Base-by-base conservation (phyloP, 1,140 invertebrate species). In the Drosophila athabasca region DNA sequence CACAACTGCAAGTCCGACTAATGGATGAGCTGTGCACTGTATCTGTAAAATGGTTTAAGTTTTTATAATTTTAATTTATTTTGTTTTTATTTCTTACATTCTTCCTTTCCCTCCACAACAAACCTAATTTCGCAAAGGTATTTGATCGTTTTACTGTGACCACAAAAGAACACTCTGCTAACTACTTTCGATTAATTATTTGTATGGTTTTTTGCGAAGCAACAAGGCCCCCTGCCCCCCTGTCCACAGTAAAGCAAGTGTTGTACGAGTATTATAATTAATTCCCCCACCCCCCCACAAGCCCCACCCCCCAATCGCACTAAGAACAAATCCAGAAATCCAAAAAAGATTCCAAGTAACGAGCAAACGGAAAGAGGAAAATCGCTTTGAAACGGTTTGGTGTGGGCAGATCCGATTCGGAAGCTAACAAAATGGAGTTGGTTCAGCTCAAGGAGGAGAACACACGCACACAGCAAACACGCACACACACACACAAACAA, bases 61-160 rank as follows among this genome's bases (percentile, higher is more conserved):
- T 87, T 55, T 69, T 70, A 82, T 64, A 53, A 69, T 74, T 83
- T 77, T 78, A 84, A 90, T 81, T 90, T 81, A 69, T 29, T 71
- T 52, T 57, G 48, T 79, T 76, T 87, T 87, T 75, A 71, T 85
- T 85, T 85, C 55, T 76, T 87, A 82, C 80, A 64, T 80, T 77
- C 64, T 76, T 76, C 19, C 52, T 39, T 55, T 24, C 66, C 48
- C 49, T 43, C 66, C 31, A 45, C 52, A 73, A 72, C 17, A 73
- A 69, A 62, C 62, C 43, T 70, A 61, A 73, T 53, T 76, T 83
- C 50, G 51, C 66, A 74, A 90, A 91, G 90, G 90, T 90, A 91
- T 91, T 91, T 91, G 74, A 91, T 73, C 64, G 70, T 65, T 79
- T 55, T 43, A 75, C 71, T 62, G 54, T 69, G 50, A 70, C 49